Evolutionary conservation across 2,888 invertebrate species (phyloP).

Genomic region (Agrotis segetum): DNA sequence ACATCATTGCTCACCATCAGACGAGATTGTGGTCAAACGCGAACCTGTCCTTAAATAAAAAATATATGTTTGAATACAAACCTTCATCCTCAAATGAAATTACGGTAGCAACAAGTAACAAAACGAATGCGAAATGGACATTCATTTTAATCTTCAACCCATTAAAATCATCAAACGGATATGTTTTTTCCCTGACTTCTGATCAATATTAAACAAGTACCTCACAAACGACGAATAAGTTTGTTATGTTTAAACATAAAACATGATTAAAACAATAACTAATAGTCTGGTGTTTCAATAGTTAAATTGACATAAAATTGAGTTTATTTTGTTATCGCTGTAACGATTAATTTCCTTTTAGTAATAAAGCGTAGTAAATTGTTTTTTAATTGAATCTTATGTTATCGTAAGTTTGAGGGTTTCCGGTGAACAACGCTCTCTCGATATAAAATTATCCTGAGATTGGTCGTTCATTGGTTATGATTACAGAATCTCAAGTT

Average conservation of each 20-base stretch:
- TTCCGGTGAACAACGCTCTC: slow-evolving; percentile 17
- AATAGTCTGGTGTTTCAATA: background rate
- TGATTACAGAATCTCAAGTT: background rate
- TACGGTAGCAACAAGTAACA: slow-evolving; percentile 54
- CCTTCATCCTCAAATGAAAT: slow-evolving; percentile 55
- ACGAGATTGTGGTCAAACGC: no score
- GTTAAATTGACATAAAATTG: slow-evolving; percentile 25
- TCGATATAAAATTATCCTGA: background rate
- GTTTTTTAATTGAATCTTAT: slow-evolving; percentile 16
- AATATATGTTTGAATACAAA: slow-evolving; percentile 47
- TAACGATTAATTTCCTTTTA: slow-evolving; percentile 27
- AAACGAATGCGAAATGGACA: slow-evolving; percentile 47
- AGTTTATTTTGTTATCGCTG: slow-evolving; percentile 24
- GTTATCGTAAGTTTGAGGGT: background rate
- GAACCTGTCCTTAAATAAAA: background rate
- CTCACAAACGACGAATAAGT: background rate
- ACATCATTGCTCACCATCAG: no score
- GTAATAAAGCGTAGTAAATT: slow-evolving; percentile 22
- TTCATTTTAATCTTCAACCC: slow-evolving; percentile 57
- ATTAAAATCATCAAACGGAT: slow-evolving; percentile 17
- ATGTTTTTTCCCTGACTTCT: slow-evolving; percentile 2
- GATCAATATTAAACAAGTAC: slow-evolving; percentile 11
- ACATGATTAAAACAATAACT: slow-evolving; percentile 4
- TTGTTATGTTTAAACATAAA: background rate
- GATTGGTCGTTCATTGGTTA: background rate